Evolutionary conservation across 2,797 vertebrate species (phyloP), one percentile per base, ranked within the genome.

Genomic region (Champsocephalus gunnari): DNA sequence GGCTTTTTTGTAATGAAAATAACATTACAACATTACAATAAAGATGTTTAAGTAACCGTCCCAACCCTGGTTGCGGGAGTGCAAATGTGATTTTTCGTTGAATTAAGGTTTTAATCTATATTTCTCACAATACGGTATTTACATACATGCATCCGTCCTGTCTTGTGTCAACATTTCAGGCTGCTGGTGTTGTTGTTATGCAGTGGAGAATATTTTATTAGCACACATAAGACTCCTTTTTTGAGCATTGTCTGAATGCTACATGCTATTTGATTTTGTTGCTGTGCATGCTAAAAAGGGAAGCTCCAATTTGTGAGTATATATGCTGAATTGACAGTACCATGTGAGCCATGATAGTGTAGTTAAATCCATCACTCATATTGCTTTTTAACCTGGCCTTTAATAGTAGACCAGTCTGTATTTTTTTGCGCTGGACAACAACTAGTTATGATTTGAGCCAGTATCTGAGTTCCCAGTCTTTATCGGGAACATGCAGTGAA

Each of bases 401-500:
- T 21, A 45, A 8, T 12, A 34, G n/a, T 3, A 9, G 12, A 34
- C 50, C 47, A 32, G 24, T 55, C 14, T 49, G 17, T 61, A 32
- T 53, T 55, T 47, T 49, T 48, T n/a, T 1, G 2, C 28, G 13
- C 3, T 50, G 12, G 11, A 44, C 9, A 24, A 44, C 34, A 49
- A n/a, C 8, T 43, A 32, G 12, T 45, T 21, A 12, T 28, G 5
- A 58, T 47, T 73, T 69, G 9, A 62, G 63, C 12, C 21, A 60
- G 66, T 63, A 75, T 63, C 43, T 55, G 55, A 60, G 19, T 62
- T 28, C 0, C 12, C 21, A 41, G 1, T 41, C 9, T 12, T 73
- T 59, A 58, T 64, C 61, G 1, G 14, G 28, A 28, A 4, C 28
- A 60, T 45, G 45, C 17, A 12, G 64, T 62, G 53, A 49, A 75